Evolutionary conservation across 2,888 invertebrate species (phyloP).

Genomic region (Pseudoips prasinana): DNA sequence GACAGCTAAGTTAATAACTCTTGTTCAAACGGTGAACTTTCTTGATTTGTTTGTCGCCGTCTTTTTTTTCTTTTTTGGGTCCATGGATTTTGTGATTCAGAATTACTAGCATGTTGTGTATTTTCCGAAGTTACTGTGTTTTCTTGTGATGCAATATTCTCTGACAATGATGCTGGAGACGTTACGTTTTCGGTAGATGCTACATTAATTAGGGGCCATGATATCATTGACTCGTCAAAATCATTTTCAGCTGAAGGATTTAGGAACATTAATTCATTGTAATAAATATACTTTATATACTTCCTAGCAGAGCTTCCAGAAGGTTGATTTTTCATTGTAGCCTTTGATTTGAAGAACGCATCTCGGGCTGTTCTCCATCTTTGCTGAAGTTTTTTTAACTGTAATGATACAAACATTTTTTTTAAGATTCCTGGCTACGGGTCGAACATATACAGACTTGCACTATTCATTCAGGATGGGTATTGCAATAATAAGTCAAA

Average conservation of each 20-base stretch:
- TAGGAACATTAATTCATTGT: conserved; percentile 26
- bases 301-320: conserved; percentile 28
- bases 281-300: conserved; percentile 24
- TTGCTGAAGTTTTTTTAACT: conserved; percentile 15
- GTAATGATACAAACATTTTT: conserved; percentile 6
- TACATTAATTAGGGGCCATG: no score
- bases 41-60: conserved; percentile 3
- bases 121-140: conserved; percentile 5
- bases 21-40: conserved; percentile 17
- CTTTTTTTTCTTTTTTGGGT: conserved; percentile 14
- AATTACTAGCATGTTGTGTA: conserved; percentile 18
- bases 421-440: conserved; percentile 11
- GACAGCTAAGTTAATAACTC: conserved; percentile 23
- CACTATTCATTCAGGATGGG: conserved; percentile 40
- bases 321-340: conserved; percentile 17
- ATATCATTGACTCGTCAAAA: conserved; percentile 25
- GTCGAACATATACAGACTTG: conserved; percentile 34
- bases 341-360: conserved; percentile 21
- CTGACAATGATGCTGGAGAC: conserved; percentile 10
- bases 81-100: conserved; percentile 10
- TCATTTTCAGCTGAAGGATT: conserved; percentile 20
- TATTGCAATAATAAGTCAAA: conserved; percentile 30
- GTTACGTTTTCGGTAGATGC: no score
- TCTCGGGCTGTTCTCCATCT: conserved; percentile 27
- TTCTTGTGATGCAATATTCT: conserved; percentile 11